Evolutionary conservation across 2,113 vertebrate species (phyloP), one percentile per base, ranked within the genome.

Genomic region (Pleuronectes platessa): DNA sequence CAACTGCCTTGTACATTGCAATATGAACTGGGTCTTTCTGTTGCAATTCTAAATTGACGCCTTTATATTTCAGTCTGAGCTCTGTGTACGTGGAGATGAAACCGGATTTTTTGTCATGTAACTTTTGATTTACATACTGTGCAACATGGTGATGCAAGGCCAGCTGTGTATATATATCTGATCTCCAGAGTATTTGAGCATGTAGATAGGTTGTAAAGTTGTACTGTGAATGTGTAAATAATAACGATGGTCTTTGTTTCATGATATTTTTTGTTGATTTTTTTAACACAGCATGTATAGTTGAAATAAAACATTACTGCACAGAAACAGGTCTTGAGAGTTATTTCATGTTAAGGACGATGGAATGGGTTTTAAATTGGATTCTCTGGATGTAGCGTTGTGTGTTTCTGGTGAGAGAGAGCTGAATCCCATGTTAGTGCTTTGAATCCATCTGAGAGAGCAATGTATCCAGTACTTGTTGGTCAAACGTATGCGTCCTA

Each of bases 191-290:
- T 97, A 95, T 97, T 96, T 97, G 95, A 97, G 96, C 94, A 94
- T 98, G 96, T 98, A 98, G 96, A 96, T 97, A 97, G 93, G 95
- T 96, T 97, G 95, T 97, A 97, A 96, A 97, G 95, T 95, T 97
- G 97, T 98, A 97, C 96, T 99, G 98, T 98, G 97, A 97, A 98
- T 95, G 96, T 99, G 97, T 99, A 99, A 97, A 99, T 98, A 98
- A 95, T 96, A 89, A 95, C 91, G 93, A 95, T 91, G 95, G 95
- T 90, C 81, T 86, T 96, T 96, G 95, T 93, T 96, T 96, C 83
- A 90, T 88, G 79, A 92, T 86, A 88, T 88, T 89, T 27, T 90
- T 91, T 88, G 86, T 93, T 89, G 79, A 83, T 91, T 63, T 93
- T 83, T 99, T 98, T 98, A 98, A 98, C 97, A 98, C 96, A 88